Evolutionary conservation across 2,888 invertebrate genomes (phyloP), one percentile per base, ranked within the genome.

Genomic region (Vesta saturnalis): DNA sequence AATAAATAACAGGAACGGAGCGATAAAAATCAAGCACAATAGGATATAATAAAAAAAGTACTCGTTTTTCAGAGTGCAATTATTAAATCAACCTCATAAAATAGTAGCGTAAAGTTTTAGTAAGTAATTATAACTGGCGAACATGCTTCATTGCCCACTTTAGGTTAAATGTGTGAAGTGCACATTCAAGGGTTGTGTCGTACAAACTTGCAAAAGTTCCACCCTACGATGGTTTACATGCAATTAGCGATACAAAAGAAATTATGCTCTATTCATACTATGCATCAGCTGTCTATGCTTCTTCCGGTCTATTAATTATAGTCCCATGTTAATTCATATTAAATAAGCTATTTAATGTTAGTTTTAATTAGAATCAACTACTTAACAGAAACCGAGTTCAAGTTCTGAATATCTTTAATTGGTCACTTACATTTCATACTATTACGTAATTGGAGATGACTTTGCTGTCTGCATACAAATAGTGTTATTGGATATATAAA

Each of bases 271-370:
- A 30, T 23, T 56, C 55, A 57, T 47, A 49, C 46, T 56, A 64
- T 57, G 56, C 47, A 57, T 64, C 63, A 58, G 57, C 55, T 64
- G 64, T 54, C 54, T 54, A 59, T 43, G 64, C 23, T 52, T 46
- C 66, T 66, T 66, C 66, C 66, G 66, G 66, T 66, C 60, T 66
- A 66, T 66, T 66, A 66, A 66, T 60, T 66, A 66, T 54, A 60
- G 21, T 60, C 66, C 60, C 60, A 46, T 54, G 54, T 60, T 66
- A 66, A 66, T 66, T 60, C 54, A 66, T 60, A 54, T 60, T 66
- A 66, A 66, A 66, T 60, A 59, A 66, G 66, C 55, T 21, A 60
- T 66, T 65, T 66, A 66, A 56, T 60, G 43, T 52, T 43, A 23
- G 22, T 60, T 18, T 60, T 60, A 66, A 66, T 66, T 66, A 56